Percentiles rank a stretch among this genome's conserved stretches.
Evolutionary conservation across 2,113 vertebrate species (phyloP).

Genomic region (Scomber scombrus): DNA sequence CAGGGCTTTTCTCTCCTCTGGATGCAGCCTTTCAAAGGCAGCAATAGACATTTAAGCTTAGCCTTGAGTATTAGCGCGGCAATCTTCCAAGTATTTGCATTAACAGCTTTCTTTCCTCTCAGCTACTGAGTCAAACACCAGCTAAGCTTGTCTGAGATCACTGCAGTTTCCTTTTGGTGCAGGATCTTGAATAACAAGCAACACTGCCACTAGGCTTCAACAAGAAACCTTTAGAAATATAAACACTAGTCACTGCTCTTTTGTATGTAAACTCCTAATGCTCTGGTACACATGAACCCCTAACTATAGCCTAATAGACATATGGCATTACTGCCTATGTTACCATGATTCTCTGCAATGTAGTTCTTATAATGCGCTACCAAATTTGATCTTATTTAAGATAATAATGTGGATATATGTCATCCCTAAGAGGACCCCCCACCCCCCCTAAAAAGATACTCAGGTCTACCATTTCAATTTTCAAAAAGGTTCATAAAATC

Average conservation of each 20-base stretch:
- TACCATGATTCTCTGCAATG: too few relatives aligned
- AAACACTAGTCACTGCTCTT: background rate
- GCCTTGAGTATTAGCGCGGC: slow-evolving; percentile 28
- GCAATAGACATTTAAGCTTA: slow-evolving; percentile 37
- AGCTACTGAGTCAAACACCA: slow-evolving; percentile 12
- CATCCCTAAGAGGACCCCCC: too few relatives aligned
- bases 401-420: too few relatives aligned
- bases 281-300: too few relatives aligned
- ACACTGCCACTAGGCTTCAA: background rate
- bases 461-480: too few relatives aligned
- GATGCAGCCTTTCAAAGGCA: slow-evolving; percentile 30
- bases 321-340: too few relatives aligned
- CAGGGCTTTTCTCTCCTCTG: slow-evolving; percentile 27
- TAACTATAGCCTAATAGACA: too few relatives aligned
- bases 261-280: too few relatives aligned
- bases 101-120: background rate
- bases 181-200: slow-evolving; percentile 11
- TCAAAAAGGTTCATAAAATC: too few relatives aligned
- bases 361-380: too few relatives aligned
- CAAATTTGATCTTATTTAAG: too few relatives aligned
- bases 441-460: too few relatives aligned
- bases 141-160: slow-evolving; percentile 43
- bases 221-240: background rate
- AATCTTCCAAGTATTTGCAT: slow-evolving; percentile 47
- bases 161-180: slow-evolving; percentile 2